These are phyloP conservation scores for Rattus norvegicus DNA, from an alignment of 2,113 vertebrate genomes.

Conservation along the genomic window DNA sequence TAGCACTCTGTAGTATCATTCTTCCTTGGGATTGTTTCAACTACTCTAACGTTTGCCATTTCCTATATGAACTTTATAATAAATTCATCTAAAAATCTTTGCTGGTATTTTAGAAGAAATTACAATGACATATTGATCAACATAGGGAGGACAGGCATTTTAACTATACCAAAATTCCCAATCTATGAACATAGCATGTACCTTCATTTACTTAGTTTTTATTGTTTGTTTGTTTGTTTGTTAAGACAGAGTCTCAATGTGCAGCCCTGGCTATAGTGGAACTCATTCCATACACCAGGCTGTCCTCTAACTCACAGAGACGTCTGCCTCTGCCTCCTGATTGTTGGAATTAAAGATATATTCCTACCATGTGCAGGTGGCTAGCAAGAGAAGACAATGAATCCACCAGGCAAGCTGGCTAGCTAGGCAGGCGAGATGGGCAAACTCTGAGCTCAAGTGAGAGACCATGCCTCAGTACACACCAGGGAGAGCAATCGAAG, in stretches of 20 bases:
- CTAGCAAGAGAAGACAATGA: background rate
- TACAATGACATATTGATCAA: background rate
- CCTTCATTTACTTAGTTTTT: background rate
- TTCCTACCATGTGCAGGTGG: too few relatives aligned
- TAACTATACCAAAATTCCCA: conserved; percentile 17
- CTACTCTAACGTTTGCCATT: background rate
- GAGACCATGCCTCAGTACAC: background rate
- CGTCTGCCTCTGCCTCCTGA: background rate
- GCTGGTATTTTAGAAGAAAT: conserved; percentile 17
- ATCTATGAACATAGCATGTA: background rate
- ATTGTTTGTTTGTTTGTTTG: background rate
- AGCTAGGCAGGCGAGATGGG: background rate
- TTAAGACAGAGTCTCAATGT: background rate
- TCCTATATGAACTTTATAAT: background rate
- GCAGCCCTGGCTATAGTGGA: background rate
- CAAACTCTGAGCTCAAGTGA: background rate
- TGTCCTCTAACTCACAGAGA: background rate
- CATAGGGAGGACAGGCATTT: background rate
- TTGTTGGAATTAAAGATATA: background rate
- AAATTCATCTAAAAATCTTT: background rate
- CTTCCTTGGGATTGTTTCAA: background rate
- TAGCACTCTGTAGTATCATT: background rate
- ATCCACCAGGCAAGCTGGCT: background rate
- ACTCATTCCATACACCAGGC: too few relatives aligned
- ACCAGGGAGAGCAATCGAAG: too few relatives aligned